Evolutionary conservation across 2,113 vertebrate species (phyloP).

Genomic region (Gavialis gangeticus): DNA sequence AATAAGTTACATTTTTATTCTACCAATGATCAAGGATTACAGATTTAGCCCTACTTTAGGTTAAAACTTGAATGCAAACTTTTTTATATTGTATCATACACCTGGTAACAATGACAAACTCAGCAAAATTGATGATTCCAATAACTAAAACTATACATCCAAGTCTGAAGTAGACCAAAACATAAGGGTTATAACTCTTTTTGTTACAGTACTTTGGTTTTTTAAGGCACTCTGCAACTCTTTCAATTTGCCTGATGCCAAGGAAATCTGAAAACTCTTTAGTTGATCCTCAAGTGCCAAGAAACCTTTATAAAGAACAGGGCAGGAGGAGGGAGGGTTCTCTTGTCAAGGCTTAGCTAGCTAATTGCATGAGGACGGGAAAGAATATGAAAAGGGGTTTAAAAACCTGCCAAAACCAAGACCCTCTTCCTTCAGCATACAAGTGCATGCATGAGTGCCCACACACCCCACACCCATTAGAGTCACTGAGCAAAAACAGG

Average conservation of each 20-base stretch:
- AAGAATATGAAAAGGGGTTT: background rate
- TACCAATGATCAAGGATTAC: background rate
- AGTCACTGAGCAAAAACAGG: conserved; percentile 63
- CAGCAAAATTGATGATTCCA: background rate
- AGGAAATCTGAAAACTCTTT: background rate
- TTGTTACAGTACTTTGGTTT: background rate
- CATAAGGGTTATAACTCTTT: background rate
- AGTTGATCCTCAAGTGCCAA: background rate
- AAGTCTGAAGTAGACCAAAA: background rate
- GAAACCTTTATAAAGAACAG: background rate
- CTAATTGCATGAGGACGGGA: background rate
- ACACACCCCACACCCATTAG: conserved; percentile 24
- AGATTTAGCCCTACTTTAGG: background rate
- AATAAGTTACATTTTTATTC: background rate
- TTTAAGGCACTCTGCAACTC: background rate
- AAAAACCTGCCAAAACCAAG: conserved; percentile 67
- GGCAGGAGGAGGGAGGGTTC: accelerated
- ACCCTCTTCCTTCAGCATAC: conserved; percentile 67
- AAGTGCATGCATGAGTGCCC: too few species aligned
- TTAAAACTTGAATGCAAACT: background rate
- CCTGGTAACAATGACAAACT: too few species aligned
- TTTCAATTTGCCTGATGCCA: background rate
- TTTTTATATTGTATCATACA: too few species aligned
- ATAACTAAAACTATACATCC: background rate
- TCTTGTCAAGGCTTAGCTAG: background rate